Evolutionary conservation across 2,113 vertebrate species (phyloP).

Genomic region (Sialia sialis): DNA sequence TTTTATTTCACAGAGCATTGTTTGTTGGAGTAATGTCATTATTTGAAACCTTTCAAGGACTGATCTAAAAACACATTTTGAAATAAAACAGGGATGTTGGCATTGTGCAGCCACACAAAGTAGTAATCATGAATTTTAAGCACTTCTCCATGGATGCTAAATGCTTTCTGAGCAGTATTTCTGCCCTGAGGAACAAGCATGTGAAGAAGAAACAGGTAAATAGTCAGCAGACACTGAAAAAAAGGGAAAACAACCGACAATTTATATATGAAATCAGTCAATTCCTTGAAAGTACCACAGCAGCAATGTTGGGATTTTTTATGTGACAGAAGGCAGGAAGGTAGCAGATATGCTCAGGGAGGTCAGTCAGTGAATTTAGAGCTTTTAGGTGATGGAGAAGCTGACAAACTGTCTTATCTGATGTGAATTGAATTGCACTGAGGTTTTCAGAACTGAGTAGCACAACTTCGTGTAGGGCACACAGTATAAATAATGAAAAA

Average conservation of each 20-base stretch:
- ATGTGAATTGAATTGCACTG: not conserved
- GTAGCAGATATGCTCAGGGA: not conserved
- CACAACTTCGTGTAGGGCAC: not conserved
- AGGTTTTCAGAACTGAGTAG: constrained; percentile 18
- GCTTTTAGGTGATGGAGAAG: constrained; percentile 1
- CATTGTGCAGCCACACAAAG: not conserved
- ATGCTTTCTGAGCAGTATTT: not conserved
- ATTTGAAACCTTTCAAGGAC: not conserved
- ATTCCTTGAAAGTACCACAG: not conserved
- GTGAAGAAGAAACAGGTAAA: not conserved
- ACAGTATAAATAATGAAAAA: constrained; percentile 36
- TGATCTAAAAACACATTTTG: not conserved
- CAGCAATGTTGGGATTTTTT: not conserved
- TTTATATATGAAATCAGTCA: not conserved
- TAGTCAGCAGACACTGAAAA: not conserved
- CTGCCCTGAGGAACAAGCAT: not conserved
- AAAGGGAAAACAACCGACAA: not conserved
- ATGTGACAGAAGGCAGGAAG: constrained; percentile 5
- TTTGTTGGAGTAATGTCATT: not conserved
- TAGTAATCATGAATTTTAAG: not conserved
- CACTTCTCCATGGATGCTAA: not conserved
- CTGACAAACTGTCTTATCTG: constrained; percentile 38
- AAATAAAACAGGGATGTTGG: not conserved
- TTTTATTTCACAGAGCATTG: not conserved
- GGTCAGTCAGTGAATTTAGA: not conserved